These are phyloP conservation scores for Clarias pachynema DNA, from an alignment of 2,797 vertebrate genomes.

Conservation along the genomic window DNA sequence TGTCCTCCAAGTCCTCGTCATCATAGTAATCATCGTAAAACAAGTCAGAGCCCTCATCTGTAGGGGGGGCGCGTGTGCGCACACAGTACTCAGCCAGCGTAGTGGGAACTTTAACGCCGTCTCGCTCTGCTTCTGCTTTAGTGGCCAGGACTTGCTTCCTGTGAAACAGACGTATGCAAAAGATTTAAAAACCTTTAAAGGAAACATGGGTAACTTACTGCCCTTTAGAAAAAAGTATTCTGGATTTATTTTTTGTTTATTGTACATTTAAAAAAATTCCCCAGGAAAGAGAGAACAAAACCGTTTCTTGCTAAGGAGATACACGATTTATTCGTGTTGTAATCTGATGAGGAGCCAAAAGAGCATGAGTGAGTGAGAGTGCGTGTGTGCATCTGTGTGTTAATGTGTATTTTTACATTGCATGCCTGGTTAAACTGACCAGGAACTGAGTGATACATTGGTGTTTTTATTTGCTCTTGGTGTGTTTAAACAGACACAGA, in stretches of 20 bases:
- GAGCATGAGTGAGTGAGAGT: neutral
- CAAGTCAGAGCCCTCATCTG: constrained; percentile 91
- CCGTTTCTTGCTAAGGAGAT: too few relatives aligned
- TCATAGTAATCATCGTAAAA: constrained; percentile 95
- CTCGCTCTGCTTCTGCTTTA: constrained; percentile 89
- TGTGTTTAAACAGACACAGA: neutral
- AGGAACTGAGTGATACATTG: neutral
- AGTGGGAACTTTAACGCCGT: constrained; percentile 92
- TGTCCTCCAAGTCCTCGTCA: constrained; percentile 86
- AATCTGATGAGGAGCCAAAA: neutral
- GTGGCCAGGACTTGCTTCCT: constrained; percentile 95
- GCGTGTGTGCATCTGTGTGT: neutral
- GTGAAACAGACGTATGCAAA: constrained; percentile 35
- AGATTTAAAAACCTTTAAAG: neutral
- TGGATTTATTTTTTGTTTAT: neutral
- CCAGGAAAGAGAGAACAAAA: too few relatives aligned
- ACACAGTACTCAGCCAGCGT: constrained; percentile 95
- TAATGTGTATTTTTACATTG: neutral
- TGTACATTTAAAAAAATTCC: too few relatives aligned
- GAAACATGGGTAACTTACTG: neutral
- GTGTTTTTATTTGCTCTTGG: neutral
- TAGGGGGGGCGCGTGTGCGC: constrained; percentile 86
- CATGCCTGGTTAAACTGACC: neutral
- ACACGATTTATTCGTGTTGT: too few relatives aligned
- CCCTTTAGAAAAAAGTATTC: neutral